These are phyloP conservation scores for Pseudochirops corinnae DNA, from an alignment of 2,797 vertebrate species.

Conservation along the genomic window DNA sequence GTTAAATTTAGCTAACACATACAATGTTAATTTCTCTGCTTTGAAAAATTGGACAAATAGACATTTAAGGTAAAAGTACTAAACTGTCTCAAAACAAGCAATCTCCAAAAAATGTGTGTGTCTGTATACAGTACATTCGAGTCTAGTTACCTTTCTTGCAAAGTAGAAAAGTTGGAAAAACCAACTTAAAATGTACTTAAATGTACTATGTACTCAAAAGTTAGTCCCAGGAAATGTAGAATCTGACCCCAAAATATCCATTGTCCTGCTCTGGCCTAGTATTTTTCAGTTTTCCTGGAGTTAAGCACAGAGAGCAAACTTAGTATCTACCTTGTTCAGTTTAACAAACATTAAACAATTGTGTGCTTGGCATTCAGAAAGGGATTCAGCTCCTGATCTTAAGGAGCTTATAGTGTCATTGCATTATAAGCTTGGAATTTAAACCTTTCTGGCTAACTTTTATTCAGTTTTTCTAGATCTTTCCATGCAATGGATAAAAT, in stretches of 20 bases:
- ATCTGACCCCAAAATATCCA: neutral
- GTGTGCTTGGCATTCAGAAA: neutral
- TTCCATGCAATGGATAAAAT: neutral
- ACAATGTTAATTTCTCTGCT: neutral
- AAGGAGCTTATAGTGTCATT: neutral
- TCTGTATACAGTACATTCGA: fast-evolving
- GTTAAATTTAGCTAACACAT: neutral
- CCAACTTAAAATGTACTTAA: neutral
- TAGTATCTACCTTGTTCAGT: neutral
- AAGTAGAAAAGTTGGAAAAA: neutral
- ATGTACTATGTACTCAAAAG: neutral
- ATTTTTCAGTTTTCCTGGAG: neutral
- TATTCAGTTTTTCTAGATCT: neutral
- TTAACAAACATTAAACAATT: neutral
- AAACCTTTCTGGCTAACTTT: neutral
- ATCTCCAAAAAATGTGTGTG: fast-evolving
- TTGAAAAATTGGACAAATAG: neutral
- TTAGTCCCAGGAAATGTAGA: neutral
- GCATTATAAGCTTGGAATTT: neutral
- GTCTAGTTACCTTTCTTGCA: neutral
- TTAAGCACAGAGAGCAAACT: neutral
- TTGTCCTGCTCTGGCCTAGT: neutral
- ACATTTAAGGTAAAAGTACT: neutral
- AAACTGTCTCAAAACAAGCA: neutral
- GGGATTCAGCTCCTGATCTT: neutral